phyloP scores from a whole-genome alignment of 2,888 invertebrate species.

The Andrena hattorfiana region DNA sequence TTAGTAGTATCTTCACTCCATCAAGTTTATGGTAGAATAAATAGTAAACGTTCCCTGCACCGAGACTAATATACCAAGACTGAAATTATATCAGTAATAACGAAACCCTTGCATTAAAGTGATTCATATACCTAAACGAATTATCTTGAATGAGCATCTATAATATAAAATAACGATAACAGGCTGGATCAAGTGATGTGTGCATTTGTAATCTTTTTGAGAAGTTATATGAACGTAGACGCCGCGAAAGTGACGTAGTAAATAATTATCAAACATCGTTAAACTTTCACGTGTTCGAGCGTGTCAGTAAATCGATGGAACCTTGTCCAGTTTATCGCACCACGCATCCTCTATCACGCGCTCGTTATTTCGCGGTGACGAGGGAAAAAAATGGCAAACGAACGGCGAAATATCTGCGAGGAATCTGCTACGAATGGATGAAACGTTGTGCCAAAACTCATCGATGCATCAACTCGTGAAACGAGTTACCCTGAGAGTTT shows the following conservation, averaged over 20 bases:
- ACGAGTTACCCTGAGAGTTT: neutral
- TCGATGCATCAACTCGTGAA: conserved; percentile 22
- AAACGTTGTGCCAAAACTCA: neutral
- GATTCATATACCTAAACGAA: neutral
- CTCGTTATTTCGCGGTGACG: conserved; percentile 25
- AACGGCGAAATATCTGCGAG: conserved; percentile 5
- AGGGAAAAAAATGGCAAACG: conserved; percentile 8
- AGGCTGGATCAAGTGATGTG: neutral
- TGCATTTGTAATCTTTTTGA: neutral
- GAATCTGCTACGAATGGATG: conserved; percentile 21
- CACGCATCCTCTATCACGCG: conserved; percentile 43
- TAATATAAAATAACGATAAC: neutral
- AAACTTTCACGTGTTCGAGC: conserved; percentile 42
- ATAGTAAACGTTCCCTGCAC: too few species aligned
- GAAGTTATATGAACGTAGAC: neutral
- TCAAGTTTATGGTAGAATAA: too few species aligned
- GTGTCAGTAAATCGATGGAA: conserved; percentile 28
- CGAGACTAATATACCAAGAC: too few species aligned
- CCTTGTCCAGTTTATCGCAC: conserved; percentile 57
- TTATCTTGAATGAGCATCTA: neutral
- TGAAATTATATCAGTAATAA: neutral
- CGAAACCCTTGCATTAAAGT: neutral
- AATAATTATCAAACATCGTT: conserved; percentile 47
- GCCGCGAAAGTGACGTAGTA: conserved; percentile 4
- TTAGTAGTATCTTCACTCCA: too few species aligned